Percentiles rank a stretch among this genome's conserved stretches.
Evolutionary conservation across 1,140 invertebrate species (phyloP).

Genomic region (Drosophila punjabiensis): DNA sequence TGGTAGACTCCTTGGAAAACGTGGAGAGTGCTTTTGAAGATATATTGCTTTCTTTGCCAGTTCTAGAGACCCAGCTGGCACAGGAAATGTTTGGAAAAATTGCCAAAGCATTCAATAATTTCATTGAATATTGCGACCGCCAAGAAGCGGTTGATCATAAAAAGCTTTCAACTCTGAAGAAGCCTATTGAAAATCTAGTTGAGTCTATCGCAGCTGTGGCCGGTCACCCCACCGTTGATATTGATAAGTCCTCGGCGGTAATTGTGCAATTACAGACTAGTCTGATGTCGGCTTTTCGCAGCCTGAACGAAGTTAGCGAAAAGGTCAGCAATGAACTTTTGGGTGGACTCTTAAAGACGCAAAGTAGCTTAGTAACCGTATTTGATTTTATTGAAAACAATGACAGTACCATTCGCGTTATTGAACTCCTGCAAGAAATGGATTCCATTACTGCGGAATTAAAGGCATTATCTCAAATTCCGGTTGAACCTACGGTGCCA

Average conservation of each 20-base stretch:
- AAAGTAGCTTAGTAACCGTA: slow-evolving; percentile 67
- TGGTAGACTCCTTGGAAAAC: slow-evolving; percentile 76
- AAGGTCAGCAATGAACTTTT: slow-evolving; percentile 35
- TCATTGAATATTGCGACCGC: slow-evolving; percentile 30
- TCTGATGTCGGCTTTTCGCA: slow-evolving; percentile 73
- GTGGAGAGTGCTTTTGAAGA: slow-evolving; percentile 81
- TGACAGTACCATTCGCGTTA: slow-evolving; percentile 66
- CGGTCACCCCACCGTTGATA: slow-evolving; percentile 55
- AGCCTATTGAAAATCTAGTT: slow-evolving; percentile 49
- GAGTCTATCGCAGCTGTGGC: slow-evolving; percentile 52
- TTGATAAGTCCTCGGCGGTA: slow-evolving; percentile 69
- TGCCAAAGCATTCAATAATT: slow-evolving; percentile 42
- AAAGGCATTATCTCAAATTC: slow-evolving; percentile 31
- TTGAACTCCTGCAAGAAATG: slow-evolving; percentile 78
- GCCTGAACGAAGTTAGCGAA: slow-evolving; percentile 72
- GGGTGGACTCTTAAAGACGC: slow-evolving; percentile 50
- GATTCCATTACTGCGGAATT: slow-evolving; percentile 69
- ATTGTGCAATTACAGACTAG: slow-evolving; percentile 72
- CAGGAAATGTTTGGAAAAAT: slow-evolving; percentile 78
- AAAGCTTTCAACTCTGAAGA: slow-evolving; percentile 29
- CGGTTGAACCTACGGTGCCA: slow-evolving; percentile 15
- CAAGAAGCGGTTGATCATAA: slow-evolving; percentile 7
- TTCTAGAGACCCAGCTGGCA: slow-evolving; percentile 72
- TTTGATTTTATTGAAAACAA: slow-evolving; percentile 81
- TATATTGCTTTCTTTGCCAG: slow-evolving; percentile 69